Conservation (phyloP, 1,140 invertebrate genomes). For the Papilio polyxenes region DNA sequence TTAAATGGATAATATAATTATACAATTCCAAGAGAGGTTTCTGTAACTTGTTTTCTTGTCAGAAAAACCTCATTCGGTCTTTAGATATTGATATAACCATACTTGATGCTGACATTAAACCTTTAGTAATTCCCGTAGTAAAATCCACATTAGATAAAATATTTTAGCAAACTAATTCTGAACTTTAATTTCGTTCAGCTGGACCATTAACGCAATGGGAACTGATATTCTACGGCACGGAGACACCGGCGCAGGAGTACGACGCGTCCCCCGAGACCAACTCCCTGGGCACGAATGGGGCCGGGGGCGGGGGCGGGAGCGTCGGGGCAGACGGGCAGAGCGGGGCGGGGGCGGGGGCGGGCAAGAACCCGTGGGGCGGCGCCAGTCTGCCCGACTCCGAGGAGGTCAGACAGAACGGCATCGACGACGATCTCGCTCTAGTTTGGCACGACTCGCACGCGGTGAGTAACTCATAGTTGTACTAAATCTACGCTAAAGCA, state of each 20-base stretch:
- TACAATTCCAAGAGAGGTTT: not conserved
- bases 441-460: constrained; percentile 70
- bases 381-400: constrained; percentile 52
- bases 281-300: constrained; percentile 43
- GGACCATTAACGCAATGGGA: constrained; percentile 85
- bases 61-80: too few species aligned
- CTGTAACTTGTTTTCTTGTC: too few species aligned
- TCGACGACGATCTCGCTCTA: constrained; percentile 65
- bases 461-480: constrained; percentile 47
- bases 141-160: not conserved
- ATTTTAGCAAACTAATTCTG: not conserved
- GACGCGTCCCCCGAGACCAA: constrained; percentile 67
- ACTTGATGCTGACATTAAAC: too few species aligned
- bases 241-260: constrained; percentile 81
- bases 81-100: too few species aligned
- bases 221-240: constrained; percentile 89
- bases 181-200: constrained; percentile 53
- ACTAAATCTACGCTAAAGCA: not conserved
- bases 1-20: not conserved
- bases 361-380: constrained; percentile 46
- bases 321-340: constrained; percentile 6
- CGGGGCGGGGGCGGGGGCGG: constrained; percentile 38
- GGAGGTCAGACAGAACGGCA: constrained; percentile 60
- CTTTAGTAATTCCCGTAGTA: not conserved
- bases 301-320: not conserved